Percentiles rank a stretch among this genome's conserved stretches.
These are phyloP conservation scores for Dasypogon diadema DNA, from an alignment of 2,888 invertebrate species.

Conservation along the genomic window DNA sequence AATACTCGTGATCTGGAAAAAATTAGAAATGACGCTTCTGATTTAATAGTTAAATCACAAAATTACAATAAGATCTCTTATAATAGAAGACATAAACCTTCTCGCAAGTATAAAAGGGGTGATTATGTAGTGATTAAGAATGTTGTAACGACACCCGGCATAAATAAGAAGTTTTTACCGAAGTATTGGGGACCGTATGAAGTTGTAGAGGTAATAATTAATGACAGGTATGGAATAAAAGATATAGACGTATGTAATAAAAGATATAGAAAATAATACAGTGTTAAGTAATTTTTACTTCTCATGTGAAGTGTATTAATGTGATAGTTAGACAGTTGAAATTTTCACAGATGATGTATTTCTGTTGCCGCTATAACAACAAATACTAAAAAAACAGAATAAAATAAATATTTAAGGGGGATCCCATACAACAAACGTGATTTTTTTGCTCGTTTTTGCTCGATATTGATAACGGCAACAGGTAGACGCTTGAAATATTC, in stretches of 20 bases:
- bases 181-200: slow-evolving; percentile 58
- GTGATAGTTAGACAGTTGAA: too few relatives aligned
- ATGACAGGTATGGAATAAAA: slow-evolving; percentile 57
- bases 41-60: slow-evolving; percentile 57
- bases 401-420: too few relatives aligned
- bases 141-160: slow-evolving; percentile 55
- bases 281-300: too few relatives aligned
- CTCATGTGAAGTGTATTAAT: too few relatives aligned
- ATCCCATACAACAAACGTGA: too few relatives aligned
- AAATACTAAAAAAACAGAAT: too few relatives aligned
- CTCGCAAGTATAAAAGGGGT: slow-evolving; percentile 55
- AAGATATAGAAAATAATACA: too few relatives aligned
- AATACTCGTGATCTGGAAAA: slow-evolving; percentile 17
- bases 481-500: too few relatives aligned
- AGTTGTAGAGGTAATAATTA: slow-evolving; percentile 51
- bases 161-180: slow-evolving; percentile 58
- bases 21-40: slow-evolving; percentile 53
- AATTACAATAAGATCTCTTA: slow-evolving; percentile 58
- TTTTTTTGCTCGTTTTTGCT: too few relatives aligned
- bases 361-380: too few relatives aligned
- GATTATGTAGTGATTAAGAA: slow-evolving; percentile 58
- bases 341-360: too few relatives aligned
- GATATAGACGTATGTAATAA: slow-evolving; percentile 56
- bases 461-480: too few relatives aligned
- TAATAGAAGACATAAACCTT: slow-evolving; percentile 59